phyloP scores from a whole-genome alignment of 2,797 vertebrate species.

The Ptychadena robeensis region DNA sequence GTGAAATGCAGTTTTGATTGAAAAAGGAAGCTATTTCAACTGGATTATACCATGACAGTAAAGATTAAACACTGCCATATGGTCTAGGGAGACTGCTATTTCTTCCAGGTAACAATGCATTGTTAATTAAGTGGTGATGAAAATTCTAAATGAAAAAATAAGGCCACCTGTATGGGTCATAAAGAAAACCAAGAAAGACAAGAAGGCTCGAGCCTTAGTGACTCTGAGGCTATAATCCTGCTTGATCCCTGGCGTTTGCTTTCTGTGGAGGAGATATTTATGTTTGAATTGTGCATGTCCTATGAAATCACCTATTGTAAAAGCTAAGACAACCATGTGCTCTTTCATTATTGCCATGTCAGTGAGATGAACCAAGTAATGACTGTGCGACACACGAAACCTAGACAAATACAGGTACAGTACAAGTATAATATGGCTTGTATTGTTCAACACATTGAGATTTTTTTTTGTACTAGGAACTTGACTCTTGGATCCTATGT shows the following conservation, averaged over 20 bases:
- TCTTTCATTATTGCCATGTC: neutral
- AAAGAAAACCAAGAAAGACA: conserved; percentile 66
- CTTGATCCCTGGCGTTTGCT: conserved; percentile 62
- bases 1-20: conserved; percentile 80
- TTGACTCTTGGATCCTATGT: neutral
- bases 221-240: conserved; percentile 61
- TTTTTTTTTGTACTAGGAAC: neutral
- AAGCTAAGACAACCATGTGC: conserved; percentile 27
- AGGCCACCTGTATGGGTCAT: conserved; percentile 72
- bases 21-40: conserved; percentile 74
- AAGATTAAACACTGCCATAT: conserved; percentile 77
- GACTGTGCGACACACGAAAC: neutral
- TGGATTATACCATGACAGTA: conserved; percentile 74
- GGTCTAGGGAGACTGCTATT: conserved; percentile 68
- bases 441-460: neutral
- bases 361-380: conserved; percentile 58
- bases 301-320: conserved; percentile 37
- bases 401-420: neutral
- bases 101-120: conserved; percentile 72
- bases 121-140: conserved; percentile 74
- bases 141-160: conserved; percentile 71
- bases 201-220: conserved; percentile 61
- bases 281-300: conserved; percentile 65
- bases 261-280: conserved; percentile 63
- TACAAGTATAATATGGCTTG: neutral